phyloP scores from a whole-genome alignment of 2,888 invertebrate genomes.

The Sarcophaga carnaria region DNA sequence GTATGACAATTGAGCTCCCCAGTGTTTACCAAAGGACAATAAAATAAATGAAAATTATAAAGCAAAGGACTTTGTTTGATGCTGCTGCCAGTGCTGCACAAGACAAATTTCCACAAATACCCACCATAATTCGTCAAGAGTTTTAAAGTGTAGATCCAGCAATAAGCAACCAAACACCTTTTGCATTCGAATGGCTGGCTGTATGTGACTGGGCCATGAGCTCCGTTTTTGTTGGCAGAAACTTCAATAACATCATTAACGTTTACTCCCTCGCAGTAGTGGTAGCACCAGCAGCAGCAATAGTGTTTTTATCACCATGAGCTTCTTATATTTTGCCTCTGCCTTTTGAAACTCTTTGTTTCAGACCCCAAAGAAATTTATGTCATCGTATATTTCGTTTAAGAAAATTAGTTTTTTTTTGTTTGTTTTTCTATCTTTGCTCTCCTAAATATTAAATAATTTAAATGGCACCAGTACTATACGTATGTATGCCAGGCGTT shows the following conservation, averaged over 20 bases:
- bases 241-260: slow-evolving; percentile 58
- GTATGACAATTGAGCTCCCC: slow-evolving; percentile 1
- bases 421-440: neutral
- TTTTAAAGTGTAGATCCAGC: slow-evolving; percentile 1
- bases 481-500: neutral
- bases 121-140: neutral
- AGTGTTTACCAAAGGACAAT: slow-evolving; percentile 52
- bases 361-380: slow-evolving; percentile 1
- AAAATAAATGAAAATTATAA: slow-evolving; percentile 50
- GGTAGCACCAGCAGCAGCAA: too few species aligned
- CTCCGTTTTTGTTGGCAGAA: neutral
- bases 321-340: neutral
- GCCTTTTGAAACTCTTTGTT: slow-evolving; percentile 17
- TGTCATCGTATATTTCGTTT: neutral
- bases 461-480: neutral
- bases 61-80: slow-evolving; percentile 4
- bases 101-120: slow-evolving; percentile 23
- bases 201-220: neutral
- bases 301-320: too few species aligned
- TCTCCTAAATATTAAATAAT: neutral
- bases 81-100: slow-evolving; percentile 3
- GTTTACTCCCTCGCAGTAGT: slow-evolving; percentile 9
- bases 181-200: slow-evolving; percentile 4
- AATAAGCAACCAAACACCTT: slow-evolving; percentile 39
- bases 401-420: slow-evolving; percentile 39